Evolutionary conservation across 2,113 vertebrate genomes (phyloP).

Genomic region (Gobio gobio): DNA sequence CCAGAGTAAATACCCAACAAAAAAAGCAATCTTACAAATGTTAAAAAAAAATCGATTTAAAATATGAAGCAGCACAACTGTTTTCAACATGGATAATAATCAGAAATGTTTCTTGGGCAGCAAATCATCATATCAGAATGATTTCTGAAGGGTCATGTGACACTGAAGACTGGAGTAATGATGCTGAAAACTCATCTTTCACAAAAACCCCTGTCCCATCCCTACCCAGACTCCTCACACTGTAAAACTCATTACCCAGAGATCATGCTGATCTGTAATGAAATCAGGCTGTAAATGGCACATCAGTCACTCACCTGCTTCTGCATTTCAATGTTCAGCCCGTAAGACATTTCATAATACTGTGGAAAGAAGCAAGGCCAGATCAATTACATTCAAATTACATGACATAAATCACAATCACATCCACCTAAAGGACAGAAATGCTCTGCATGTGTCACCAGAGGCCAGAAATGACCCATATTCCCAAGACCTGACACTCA

Average conservation of each 20-base stretch:
- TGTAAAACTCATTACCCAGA: constrained; percentile 11
- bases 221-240: background rate
- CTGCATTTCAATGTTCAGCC: constrained; percentile 63
- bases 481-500: background rate
- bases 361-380: constrained; percentile 12
- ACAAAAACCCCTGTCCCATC: background rate
- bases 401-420: background rate
- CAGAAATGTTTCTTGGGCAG: too few relatives aligned
- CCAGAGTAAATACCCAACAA: constrained; percentile 36
- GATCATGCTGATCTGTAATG: background rate
- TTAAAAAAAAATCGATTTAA: background rate
- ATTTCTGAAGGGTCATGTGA: constrained; percentile 4
- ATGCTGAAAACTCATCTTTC: background rate
- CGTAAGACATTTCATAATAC: constrained; percentile 63
- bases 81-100: background rate
- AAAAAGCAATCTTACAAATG: background rate
- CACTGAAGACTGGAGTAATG: background rate
- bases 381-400: background rate
- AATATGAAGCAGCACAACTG: background rate
- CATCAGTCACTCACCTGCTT: constrained; percentile 53
- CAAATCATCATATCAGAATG: background rate
- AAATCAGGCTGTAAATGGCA: background rate
- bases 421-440: background rate
- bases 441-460: background rate
- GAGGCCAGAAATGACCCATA: constrained; percentile 3